Conservation (phyloP, 2,113 vertebrate species). For the Vidua chalybeata region DNA sequence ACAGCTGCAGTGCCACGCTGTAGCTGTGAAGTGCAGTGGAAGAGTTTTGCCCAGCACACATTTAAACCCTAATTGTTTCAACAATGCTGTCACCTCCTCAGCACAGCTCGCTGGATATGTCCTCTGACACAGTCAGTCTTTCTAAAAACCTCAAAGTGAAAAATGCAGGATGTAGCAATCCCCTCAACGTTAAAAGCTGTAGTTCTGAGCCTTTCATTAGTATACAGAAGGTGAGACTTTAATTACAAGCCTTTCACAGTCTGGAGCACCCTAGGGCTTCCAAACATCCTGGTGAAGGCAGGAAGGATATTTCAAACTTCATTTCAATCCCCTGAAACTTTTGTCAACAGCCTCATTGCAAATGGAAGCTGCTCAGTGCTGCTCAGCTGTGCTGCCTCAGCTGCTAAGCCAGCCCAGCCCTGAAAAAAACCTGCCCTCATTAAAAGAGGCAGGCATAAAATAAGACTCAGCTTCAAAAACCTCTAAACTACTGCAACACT, state of each 20-base stretch:
- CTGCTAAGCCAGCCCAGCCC: not conserved
- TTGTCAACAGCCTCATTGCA: constrained; percentile 46
- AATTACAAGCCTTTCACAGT: constrained; percentile 65
- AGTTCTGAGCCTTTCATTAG: constrained; percentile 61
- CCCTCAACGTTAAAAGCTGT: constrained; percentile 31
- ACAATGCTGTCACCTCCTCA: not conserved
- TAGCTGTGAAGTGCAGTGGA: accelerated
- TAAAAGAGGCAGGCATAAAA: not conserved
- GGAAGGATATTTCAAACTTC: constrained; percentile 64
- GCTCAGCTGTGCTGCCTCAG: constrained; percentile 27
- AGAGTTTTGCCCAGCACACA: not conserved
- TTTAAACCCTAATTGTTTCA: not conserved
- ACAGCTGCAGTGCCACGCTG: accelerated
- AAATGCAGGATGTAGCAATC: constrained; percentile 28
- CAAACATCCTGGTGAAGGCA: constrained; percentile 57
- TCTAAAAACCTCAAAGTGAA: constrained; percentile 32
- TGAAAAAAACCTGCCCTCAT: not conserved
- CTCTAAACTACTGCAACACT: not conserved
- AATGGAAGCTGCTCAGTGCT: not conserved
- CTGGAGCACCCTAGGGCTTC: constrained; percentile 64
- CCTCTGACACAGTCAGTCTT: constrained; percentile 35
- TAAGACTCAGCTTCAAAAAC: constrained; percentile 6
- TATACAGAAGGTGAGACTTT: constrained; percentile 59
- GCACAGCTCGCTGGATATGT: not conserved
- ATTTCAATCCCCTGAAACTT: constrained; percentile 68